Evolutionary conservation across 2,113 vertebrate species (phyloP).

Genomic region (Psilopogon haemacephalus): DNA sequence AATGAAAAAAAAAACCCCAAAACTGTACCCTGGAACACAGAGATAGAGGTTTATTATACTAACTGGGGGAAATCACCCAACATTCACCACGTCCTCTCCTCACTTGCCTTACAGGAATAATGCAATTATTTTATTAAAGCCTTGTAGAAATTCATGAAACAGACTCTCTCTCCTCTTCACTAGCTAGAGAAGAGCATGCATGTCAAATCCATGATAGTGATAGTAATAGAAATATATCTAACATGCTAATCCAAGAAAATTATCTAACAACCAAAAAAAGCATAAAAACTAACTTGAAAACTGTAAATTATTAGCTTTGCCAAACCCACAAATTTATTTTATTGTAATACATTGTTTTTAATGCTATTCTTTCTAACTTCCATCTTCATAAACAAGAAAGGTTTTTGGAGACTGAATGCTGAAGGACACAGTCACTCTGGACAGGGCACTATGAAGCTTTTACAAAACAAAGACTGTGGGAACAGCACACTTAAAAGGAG

Average conservation of each 20-base stretch:
- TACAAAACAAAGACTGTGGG: neutral
- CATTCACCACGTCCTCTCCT: neutral
- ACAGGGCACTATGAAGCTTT: neutral
- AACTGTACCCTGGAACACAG: neutral
- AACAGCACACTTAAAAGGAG: neutral
- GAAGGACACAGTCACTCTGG: neutral
- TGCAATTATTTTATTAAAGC: neutral
- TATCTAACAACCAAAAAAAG: neutral
- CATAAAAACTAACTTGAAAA: neutral
- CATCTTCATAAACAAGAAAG: neutral
- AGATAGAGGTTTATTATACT: neutral
- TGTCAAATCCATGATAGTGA: neutral
- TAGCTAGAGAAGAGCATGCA: fast-evolving
- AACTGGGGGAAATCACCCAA: neutral
- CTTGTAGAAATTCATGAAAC: neutral
- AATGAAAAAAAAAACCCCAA: neutral
- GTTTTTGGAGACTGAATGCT: neutral
- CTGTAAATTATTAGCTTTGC: neutral
- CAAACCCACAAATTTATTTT: neutral
- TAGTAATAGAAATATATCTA: neutral
- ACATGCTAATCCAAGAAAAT: neutral
- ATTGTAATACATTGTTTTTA: neutral
- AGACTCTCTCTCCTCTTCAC: neutral
- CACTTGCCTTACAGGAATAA: neutral
- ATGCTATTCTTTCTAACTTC: neutral